These are phyloP conservation scores for Heliopora coerulea DNA, from an alignment of 92 coral and sea anemone species.

Conservation along the genomic window DNA sequence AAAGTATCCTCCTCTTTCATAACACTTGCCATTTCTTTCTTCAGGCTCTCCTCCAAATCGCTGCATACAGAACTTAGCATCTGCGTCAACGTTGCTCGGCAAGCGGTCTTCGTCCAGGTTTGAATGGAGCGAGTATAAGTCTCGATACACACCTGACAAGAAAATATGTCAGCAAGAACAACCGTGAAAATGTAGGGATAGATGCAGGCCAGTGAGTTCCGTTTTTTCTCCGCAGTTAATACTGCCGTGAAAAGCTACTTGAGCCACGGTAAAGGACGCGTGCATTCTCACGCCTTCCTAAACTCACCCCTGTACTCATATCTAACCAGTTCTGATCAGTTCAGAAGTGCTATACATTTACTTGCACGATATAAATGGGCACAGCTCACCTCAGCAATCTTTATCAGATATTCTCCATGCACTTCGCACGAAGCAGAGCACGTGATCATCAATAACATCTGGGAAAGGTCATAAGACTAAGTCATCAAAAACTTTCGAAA, in stretches of 20 bases:
- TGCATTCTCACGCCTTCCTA: too few relatives aligned
- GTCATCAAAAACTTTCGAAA: too few relatives aligned
- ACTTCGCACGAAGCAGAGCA: constrained; percentile 99
- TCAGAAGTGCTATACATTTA: too few relatives aligned
- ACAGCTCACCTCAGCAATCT: constrained; percentile 85
- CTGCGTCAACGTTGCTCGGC: constrained; percentile 96
- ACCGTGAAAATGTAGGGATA: too few relatives aligned
- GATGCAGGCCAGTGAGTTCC: too few relatives aligned
- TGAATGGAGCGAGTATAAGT: constrained; percentile 93
- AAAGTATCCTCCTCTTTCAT: neutral
- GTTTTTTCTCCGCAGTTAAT: too few relatives aligned
- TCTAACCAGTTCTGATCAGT: too few relatives aligned
- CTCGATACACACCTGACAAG: constrained; percentile 83
- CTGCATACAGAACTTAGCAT: constrained; percentile 95
- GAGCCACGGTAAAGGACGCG: too few relatives aligned
- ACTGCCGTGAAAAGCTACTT: too few relatives aligned
- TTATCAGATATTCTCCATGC: constrained; percentile 96
- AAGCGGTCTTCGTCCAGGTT: constrained; percentile 91
- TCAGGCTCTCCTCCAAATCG: constrained; percentile 82
- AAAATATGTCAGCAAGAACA: neutral
- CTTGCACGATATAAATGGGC: neutral
- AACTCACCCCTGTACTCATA: too few relatives aligned
- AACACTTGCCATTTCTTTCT: constrained; percentile 68
- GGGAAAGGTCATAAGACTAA: too few relatives aligned
- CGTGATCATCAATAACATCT: constrained; percentile 94